Conservation (phyloP, 1,140 invertebrate species). For the Heterodera carotae region DNA sequence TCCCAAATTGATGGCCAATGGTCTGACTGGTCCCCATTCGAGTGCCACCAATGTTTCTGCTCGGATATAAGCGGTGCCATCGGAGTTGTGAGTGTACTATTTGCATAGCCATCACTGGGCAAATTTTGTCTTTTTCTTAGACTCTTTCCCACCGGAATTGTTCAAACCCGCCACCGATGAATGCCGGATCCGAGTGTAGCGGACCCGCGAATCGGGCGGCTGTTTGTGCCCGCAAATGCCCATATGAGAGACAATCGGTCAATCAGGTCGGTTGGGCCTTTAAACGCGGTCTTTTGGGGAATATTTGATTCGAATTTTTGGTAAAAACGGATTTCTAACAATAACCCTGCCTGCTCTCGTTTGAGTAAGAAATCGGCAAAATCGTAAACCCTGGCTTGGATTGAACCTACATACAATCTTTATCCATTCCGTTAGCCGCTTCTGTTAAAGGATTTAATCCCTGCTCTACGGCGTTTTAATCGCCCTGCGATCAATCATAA, state of each 20-base stretch:
- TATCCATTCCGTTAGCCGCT: too few relatives aligned
- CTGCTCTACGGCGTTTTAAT: too few relatives aligned
- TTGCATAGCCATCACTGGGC: not conserved
- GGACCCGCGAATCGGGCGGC: constrained; percentile 56
- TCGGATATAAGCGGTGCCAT: constrained; percentile 51
- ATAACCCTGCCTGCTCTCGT: too few relatives aligned
- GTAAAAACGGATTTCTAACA: too few relatives aligned
- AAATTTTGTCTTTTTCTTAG: not conserved
- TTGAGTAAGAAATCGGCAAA: too few relatives aligned
- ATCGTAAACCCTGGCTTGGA: too few relatives aligned
- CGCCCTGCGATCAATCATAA: too few relatives aligned
- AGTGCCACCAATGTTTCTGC: constrained; percentile 56
- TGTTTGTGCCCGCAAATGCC: constrained; percentile 56
- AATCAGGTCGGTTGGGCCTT: constrained; percentile 48
- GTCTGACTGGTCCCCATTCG: constrained; percentile 53
- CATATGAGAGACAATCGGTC: constrained; percentile 46
- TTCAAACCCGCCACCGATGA: constrained; percentile 53
- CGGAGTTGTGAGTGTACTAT: constrained; percentile 42
- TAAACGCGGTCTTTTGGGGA: not conserved
- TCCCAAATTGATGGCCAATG: constrained; percentile 57
- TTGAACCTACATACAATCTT: too few relatives aligned
- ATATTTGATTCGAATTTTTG: too few relatives aligned
- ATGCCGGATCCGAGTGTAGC: constrained; percentile 61
- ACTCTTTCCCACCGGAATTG: constrained; percentile 42
- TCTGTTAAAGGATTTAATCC: too few relatives aligned